Base-by-base conservation (phyloP, 2,113 vertebrate species). In the Oriolus oriolus region DNA sequence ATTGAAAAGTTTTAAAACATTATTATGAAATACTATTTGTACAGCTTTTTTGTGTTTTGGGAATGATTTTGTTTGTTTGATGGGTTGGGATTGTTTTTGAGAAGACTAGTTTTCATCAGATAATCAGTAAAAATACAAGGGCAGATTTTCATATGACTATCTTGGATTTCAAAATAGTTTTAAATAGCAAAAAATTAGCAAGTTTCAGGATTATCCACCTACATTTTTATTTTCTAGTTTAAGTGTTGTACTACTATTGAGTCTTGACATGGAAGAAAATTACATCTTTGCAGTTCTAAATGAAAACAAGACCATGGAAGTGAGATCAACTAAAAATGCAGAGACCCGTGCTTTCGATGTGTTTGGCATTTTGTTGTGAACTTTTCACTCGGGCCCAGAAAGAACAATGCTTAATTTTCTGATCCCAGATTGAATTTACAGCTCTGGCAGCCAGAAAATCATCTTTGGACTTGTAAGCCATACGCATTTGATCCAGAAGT, bases 341-440 rank as follows among this genome's bases (percentile, higher is more conserved):
- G 30, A 0, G 0, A 81, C 69, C 52, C 78, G 31, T 45, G 15
- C 16, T 90, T 94, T 86, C 8, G 5, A 63, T 45, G 22, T 21
- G 26, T 77, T 86, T 95, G 71, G 54, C 39, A 70, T 90, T 93
- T 88, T 80, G 10, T 47, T 83, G 53, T 76, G 45, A 94, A 74
- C 33, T 61, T 86, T 88, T 76, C 82, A 82, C 18, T 68, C 4
- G 9, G 70, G 4, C 11, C 20, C 28, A 39, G 61, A 68, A 95
- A 76, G 27, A 93, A 85, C 42, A 94, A 64, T 56, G 23, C 28
- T 68, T 87, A 79, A 75, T 79, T 95, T 96, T 89, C 53, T 73
- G n/a, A 90, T 70, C 21, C 35, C 20, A 47, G 73, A 64, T 60
- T 75, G 64, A 90, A 87, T 90, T 70, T 75, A 81, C 26, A 87